Evolutionary conservation across 2,113 vertebrate genomes (phyloP), one percentile per base, ranked within the genome.

Genomic region (Amblyornis subalaris): DNA sequence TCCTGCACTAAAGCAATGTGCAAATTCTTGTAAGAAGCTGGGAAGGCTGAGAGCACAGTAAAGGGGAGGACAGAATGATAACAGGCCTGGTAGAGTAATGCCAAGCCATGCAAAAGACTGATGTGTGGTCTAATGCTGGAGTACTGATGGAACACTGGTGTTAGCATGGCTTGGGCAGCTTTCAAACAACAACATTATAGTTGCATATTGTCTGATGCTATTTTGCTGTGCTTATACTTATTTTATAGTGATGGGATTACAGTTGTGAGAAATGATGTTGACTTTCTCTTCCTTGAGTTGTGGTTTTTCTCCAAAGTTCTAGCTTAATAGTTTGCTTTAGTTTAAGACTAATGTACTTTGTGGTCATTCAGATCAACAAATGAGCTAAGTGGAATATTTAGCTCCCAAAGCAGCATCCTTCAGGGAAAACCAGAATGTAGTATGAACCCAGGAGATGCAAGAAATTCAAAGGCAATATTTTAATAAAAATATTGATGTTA

Each of bases 121-220:
- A 12, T 1, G 1, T 22, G 22, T 35, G 21, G 4, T 42, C 18
- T 18, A 14, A 29, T 9, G 6, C 33, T 67, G 31, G 6, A 35
- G 48, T 42, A 10, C 1, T 20, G 42, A 22, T n/a, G 3, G 22
- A 38, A 60, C 8, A 7, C 20, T 25, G 21, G 31, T 42, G 24
- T 31, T 61, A 21, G 50, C 14, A 53, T 0, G 0, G 31, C n/a
- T 18, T 73, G 55, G 35, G 36, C 14, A 51, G 16, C 26, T 64
- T 54, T 33, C 20, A 64, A 9, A 38, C 35, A 51, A 28, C 26
- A 58, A 18, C 35, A 6, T 22, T 40, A 14, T 1, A 50, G 35
- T 2, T 54, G 42, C 40, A 28, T 51, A 22, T 60, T 65, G 10
- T 33, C 33, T 75, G 28, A 51, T 44, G 29, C 14, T 64, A 2